Evolutionary conservation across 92 coral and sea anemone genomes (phyloP).

Genomic region (Pocillopora grandis): DNA sequence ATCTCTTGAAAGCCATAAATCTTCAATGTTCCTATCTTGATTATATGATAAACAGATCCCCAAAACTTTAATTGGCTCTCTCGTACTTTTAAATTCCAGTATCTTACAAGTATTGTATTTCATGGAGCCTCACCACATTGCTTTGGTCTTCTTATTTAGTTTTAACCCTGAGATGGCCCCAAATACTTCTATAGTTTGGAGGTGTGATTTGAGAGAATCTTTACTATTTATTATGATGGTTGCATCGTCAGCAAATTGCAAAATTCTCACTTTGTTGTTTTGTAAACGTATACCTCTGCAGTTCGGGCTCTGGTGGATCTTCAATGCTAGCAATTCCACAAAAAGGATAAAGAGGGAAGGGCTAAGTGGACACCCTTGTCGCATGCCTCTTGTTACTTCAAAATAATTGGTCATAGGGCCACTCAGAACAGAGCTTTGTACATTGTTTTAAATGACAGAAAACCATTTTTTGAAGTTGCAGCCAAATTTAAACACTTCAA

Average conservation of each 20-base stretch:
- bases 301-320: conserved; percentile 10
- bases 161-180: not conserved
- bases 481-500: conserved; percentile 2
- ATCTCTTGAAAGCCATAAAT: not conserved
- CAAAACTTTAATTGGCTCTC: not conserved
- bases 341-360: conserved; percentile 10
- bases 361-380: conserved; percentile 14
- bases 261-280: not conserved
- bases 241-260: conserved; percentile 6
- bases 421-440: not conserved
- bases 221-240: not conserved
- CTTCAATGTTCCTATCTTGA: not conserved
- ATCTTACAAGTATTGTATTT: not conserved
- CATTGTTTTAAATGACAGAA: not conserved
- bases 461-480: conserved; percentile 11
- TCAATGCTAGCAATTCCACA: conserved; percentile 12
- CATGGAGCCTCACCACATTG: conserved; percentile 12
- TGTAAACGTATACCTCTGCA: not conserved
- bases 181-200: not conserved
- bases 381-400: conserved; percentile 4
- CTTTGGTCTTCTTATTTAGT: conserved; percentile 2
- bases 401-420: conserved; percentile 17
- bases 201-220: not conserved
- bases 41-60: not conserved
- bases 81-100: not conserved